Base-by-base conservation (phyloP, 2,113 vertebrate species). In the Pithys albifrons region DNA sequence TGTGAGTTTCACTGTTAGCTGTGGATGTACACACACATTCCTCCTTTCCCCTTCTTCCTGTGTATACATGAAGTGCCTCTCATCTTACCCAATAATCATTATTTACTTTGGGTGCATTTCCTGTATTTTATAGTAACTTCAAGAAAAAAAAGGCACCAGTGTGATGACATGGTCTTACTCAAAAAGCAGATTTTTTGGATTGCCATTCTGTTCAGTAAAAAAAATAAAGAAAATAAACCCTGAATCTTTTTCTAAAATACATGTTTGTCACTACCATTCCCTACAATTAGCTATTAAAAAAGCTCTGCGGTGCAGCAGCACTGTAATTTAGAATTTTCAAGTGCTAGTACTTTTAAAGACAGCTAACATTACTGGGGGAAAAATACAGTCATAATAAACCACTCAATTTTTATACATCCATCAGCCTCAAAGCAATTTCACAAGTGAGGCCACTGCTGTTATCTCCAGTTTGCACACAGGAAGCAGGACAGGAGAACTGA, bases 291-390 rank as follows among this genome's bases (percentile, higher is more conserved):
- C 25, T 77, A 77, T 81, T 91, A 33, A 64, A 78, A 91, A 75
- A 84, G 25, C 27, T 81, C 52, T 67, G 29, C 0, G 0, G 39
- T 2, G 10, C 57, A 72, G 61, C 39, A 75, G 39, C 43, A 71
- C 27, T 33, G 11, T 64, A 82, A 81, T 55, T 66, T 59, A 89
- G 73, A 73, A 87, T 85, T 91, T 91, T 94, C 39, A 93, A 94
- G 70, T 59, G 27, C 23, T 45, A 59, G 14, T 67, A 64, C 35
- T 91, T 93, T 81, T 78, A 64, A 84, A 81, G 55, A 64, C 29
- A 69, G 18, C 25, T 59, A 77, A 86, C 33, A 59, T 64, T 87
- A 71, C 51, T 55, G 29, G 35, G 31, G 37, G 18, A 27, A 39
- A 86, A 92, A 91, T 64, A 89, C 3, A 70, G 39, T 80, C 74